Base-by-base conservation (phyloP, 2,888 invertebrate species). In the Ommatoiulus sabulosus region DNA sequence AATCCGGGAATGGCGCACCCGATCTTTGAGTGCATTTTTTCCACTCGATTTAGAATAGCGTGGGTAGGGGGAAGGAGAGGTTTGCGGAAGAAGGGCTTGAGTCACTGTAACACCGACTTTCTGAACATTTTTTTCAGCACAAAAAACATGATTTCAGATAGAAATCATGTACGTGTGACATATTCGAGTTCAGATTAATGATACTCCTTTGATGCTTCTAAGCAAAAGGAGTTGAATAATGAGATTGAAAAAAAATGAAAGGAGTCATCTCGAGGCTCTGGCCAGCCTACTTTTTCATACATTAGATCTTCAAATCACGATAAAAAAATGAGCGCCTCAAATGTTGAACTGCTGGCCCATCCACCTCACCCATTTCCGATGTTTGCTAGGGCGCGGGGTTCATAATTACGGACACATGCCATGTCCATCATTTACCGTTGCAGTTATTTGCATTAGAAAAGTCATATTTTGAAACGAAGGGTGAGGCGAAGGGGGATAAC, bases 401-500 rank as follows among this genome's bases (percentile, higher is more conserved):
- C 72, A 80, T 35, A 80, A 80, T 80, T 80, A 80, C 24, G 12
- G 80, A 80, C 80, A 80, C 80, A 80, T 35, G 80, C 80, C 24
- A 35, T 80, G 80, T 80, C 80, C 80, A 80, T 80, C 80, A 80
- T 24, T 80, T 80, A 35, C 80, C 80, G 80, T 35, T 80, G 80
- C 80, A 35, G 80, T 80, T 80, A 80, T 80, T 80, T 80, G 80
- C 80, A 80, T 80, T 35, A 80, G 80, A 80, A 80, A 80, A 80
- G 80, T 80, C 80, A 80, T 80, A 80, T 80, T 80, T 80, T 80
- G 12, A 35, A 80, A 80, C 35, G 35, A 4, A 80, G 80, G 24
- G 72, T n/a, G 24, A 20, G 20, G 24, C 72, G 6, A 72, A 72
- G 24, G 24, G 80, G 35, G 35, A 35, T n/a, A 72, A 35, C 35